phyloP scores from a whole-genome alignment of 2,113 vertebrate genomes.

The Haemorhous mexicanus region DNA sequence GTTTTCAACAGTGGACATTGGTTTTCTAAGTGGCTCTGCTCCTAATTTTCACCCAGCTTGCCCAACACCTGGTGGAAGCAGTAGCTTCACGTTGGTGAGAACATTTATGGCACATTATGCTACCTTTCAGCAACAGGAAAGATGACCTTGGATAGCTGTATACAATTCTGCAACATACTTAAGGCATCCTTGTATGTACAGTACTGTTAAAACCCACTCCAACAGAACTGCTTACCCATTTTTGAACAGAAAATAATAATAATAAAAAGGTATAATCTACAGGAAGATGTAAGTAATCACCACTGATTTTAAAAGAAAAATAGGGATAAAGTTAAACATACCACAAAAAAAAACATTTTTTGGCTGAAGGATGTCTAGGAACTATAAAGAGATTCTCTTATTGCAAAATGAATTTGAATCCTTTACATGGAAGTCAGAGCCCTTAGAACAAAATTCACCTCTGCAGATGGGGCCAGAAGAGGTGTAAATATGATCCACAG shows the following conservation, averaged over 20 bases:
- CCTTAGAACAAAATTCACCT: constrained; percentile 29
- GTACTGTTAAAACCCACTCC: constrained; percentile 32
- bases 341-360: not conserved
- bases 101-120: constrained; percentile 45
- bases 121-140: constrained; percentile 9
- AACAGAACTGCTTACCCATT: constrained; percentile 18
- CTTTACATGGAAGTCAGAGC: constrained; percentile 31
- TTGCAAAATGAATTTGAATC: constrained; percentile 46
- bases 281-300: not conserved
- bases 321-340: not conserved
- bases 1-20: constrained; percentile 19
- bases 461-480: not conserved
- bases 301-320: not conserved
- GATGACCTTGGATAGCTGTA: constrained; percentile 3
- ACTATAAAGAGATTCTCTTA: constrained; percentile 23
- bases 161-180: constrained; percentile 1
- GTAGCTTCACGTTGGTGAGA: not conserved
- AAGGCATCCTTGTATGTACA: constrained; percentile 42
- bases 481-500: constrained; percentile 2
- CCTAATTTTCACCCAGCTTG: constrained; percentile 44
- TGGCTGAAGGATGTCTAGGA: constrained; percentile 12
- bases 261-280: not conserved
- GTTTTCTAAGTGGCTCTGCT: constrained; percentile 38
- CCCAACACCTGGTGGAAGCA: constrained; percentile 36
- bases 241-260: not conserved